These are phyloP conservation scores for Gari tellinella DNA, from an alignment of 2,888 invertebrate genomes.

Conservation along the genomic window DNA sequence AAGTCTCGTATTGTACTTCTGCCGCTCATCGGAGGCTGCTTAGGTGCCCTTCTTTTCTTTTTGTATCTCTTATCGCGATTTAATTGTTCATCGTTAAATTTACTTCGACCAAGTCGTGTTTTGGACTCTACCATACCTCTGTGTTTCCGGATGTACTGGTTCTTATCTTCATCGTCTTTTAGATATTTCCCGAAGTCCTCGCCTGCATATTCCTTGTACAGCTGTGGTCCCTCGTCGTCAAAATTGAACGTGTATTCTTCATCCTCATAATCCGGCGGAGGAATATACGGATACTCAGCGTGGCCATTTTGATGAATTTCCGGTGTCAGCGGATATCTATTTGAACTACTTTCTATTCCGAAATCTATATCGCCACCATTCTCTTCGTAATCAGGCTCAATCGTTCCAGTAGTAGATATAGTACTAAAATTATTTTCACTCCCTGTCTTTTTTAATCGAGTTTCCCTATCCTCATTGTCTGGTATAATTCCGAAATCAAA, in stretches of 20 bases:
- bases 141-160: background rate
- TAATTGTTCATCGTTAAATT: constrained; percentile 5
- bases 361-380: constrained; percentile 58
- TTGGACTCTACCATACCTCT: constrained; percentile 1
- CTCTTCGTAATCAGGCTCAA: constrained; percentile 45
- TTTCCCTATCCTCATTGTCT: constrained; percentile 42
- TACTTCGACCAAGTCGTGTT: background rate
- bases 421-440: constrained; percentile 42
- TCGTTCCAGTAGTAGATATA: constrained; percentile 41
- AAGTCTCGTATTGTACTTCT: constrained; percentile 66
- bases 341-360: constrained; percentile 6
- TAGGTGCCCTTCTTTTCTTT: constrained; percentile 27
- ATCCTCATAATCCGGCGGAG: constrained; percentile 68
- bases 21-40: constrained; percentile 34
- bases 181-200: constrained; percentile 66
- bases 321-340: background rate
- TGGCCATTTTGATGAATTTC: background rate
- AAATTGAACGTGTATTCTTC: constrained; percentile 60
- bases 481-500: constrained; percentile 50
- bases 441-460: constrained; percentile 31
- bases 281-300: constrained; percentile 56
- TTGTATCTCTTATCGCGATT: background rate
- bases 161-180: constrained; percentile 59
- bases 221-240: constrained; percentile 34
- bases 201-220: constrained; percentile 53